Base-by-base conservation (phyloP, 2,888 invertebrate genomes). In the Eilema caniola region DNA sequence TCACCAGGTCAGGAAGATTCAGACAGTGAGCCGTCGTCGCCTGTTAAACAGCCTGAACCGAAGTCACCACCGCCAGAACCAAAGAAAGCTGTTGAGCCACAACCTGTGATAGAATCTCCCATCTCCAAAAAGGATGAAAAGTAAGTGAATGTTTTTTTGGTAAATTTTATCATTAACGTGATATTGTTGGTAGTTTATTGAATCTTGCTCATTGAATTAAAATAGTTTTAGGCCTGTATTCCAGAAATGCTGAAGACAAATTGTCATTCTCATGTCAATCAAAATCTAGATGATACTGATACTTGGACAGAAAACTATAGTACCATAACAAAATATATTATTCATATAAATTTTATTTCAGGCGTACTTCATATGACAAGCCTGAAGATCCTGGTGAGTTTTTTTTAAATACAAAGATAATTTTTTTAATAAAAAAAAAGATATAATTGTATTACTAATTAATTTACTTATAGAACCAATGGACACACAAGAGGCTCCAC, bases 1-100 rank as follows among this genome's bases (percentile, higher is more conserved):
- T 87, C 83, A 5, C 88, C 88, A 0, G 78, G 80, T 12, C 78
- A 81, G n/a, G 85, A 85, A 7, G 86, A 85, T 61, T 85, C 86
- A 0, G 86, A 83, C 31, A 75, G 77, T 37, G 83, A 84, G 10
- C 37, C 73, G 14, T 53, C n/a, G 8, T 10, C 53, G n/a, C 73
- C 79, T 7, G 23, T 57, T 25, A 77, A 71, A 31, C 59, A 66
- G 7, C 59, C 57, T 41, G 68, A 57, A 47, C 63, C 61, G 3
- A 47, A 25, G n/a, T 14, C 31, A 11, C 25, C 69, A 12, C 16
- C 62, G 3, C 20, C 24, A 28, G 56, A 53, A 60, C 20, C 24
- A 24, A 66, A 33, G 28, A 28, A 33, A 23, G 16, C 53, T 53
- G 62, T 24, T 31, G 67, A 62, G 47, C 20, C 14, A 11, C 33